Percentiles rank a stretch among this genome's conserved stretches.
Conservation (phyloP, 2,888 invertebrate genomes). For the Polyommatus iphigenia region DNA sequence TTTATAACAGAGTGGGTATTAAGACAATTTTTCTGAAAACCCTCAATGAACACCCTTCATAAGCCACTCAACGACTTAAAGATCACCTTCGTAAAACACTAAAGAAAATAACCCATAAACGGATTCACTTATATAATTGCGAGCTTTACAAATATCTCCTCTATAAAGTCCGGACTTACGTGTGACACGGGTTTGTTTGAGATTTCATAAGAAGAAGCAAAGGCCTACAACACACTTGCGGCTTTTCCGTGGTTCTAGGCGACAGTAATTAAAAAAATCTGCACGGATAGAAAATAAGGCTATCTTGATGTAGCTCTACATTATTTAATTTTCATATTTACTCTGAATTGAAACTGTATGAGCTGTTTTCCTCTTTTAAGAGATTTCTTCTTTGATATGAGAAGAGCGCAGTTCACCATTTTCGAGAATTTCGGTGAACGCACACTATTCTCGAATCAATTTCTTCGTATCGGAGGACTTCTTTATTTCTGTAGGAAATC, state of each 20-base stretch:
- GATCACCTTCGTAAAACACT: neutral
- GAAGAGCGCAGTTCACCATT: neutral
- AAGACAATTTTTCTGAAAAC: too few relatives aligned
- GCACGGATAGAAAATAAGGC: neutral
- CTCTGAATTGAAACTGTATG: neutral
- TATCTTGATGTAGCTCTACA: neutral
- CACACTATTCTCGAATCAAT: neutral
- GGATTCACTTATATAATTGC: neutral
- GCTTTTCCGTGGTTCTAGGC: too few relatives aligned
- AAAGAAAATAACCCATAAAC: neutral
- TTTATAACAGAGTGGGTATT: too few relatives aligned
- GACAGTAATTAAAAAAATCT: too few relatives aligned
- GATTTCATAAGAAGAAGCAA: neutral
- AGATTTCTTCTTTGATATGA: neutral
- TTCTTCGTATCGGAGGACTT: neutral
- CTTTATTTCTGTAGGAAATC: neutral
- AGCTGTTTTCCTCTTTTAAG: neutral
- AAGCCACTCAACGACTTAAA: neutral
- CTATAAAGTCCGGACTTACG: neutral
- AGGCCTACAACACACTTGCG: too few relatives aligned
- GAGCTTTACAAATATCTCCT: neutral
- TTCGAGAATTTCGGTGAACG: neutral
- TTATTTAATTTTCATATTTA: neutral
- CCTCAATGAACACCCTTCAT: too few relatives aligned
- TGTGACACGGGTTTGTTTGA: neutral